These are phyloP conservation scores for Tridacna gigas DNA, from an alignment of 2,888 invertebrate species.

Conservation along the genomic window DNA sequence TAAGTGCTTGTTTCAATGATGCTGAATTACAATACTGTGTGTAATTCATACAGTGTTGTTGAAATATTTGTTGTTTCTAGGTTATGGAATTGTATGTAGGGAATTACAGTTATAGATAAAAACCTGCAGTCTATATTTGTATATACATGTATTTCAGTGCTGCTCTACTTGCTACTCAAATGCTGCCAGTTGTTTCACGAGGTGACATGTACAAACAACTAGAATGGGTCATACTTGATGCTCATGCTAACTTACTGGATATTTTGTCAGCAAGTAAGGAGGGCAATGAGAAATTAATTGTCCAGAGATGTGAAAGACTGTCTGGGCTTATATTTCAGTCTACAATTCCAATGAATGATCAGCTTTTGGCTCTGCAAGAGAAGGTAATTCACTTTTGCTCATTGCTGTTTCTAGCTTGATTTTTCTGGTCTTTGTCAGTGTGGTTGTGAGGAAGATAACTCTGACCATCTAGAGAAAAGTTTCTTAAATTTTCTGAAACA, in stretches of 20 bases:
- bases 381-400: slow-evolving; percentile 55
- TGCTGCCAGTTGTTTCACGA: slow-evolving; percentile 77
- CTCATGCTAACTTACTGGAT: slow-evolving; percentile 80
- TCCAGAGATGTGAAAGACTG: slow-evolving; percentile 79
- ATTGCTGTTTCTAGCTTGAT: no score
- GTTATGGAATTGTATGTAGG: no score
- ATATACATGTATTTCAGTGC: slow-evolving; percentile 76
- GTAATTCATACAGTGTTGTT: no score
- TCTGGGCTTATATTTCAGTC: slow-evolving; percentile 81
- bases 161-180: slow-evolving; percentile 79
- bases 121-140: no score
- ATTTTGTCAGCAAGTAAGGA: slow-evolving; percentile 68
- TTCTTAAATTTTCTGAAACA: no score
- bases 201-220: slow-evolving; percentile 83
- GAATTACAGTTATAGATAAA: no score
- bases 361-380: slow-evolving; percentile 80
- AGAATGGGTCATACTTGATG: slow-evolving; percentile 83
- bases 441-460: no score
- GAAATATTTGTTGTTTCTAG: no score
- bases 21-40: no score
- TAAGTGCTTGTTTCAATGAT: no score
- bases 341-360: slow-evolving; percentile 80
- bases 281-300: slow-evolving; percentile 76
- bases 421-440: no score
- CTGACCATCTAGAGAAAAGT: no score